Percentiles rank a stretch among this genome's conserved stretches.
Conservation (phyloP, 2,888 invertebrate genomes). For the Philopedon plagiatum region DNA sequence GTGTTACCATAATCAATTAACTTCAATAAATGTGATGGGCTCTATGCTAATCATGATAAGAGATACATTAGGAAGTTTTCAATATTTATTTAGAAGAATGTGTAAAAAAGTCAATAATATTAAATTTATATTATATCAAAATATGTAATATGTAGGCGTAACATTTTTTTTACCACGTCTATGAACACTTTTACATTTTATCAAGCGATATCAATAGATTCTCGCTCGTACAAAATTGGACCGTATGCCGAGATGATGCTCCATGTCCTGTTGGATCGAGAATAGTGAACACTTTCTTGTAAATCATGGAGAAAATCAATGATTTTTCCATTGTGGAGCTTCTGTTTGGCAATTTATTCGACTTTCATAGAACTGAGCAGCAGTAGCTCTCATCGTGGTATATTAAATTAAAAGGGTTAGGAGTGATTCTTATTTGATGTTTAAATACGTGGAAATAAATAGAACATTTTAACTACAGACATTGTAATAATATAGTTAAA, state of each 20-base stretch:
- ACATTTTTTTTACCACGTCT: conserved; percentile 12
- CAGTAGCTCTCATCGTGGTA: background rate
- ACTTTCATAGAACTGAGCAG: background rate
- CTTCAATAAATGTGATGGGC: too few species aligned
- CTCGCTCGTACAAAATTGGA: conserved; percentile 15
- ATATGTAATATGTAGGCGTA: too few species aligned
- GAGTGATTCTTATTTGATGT: too few species aligned
- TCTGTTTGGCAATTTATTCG: conserved; percentile 19
- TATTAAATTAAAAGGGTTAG: background rate
- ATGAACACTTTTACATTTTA: conserved; percentile 12
- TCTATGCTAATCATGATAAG: too few species aligned
- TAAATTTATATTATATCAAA: too few species aligned
- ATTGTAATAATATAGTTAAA: too few species aligned
- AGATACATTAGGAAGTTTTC: too few species aligned
- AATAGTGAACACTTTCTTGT: conserved; percentile 65
- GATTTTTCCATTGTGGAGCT: conserved; percentile 39
- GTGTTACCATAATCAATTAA: too few species aligned
- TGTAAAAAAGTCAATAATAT: too few species aligned
- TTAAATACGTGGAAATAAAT: too few species aligned
- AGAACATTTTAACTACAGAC: too few species aligned
- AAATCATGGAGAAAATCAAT: conserved; percentile 60
- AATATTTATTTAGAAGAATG: too few species aligned
- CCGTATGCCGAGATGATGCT: conserved; percentile 18
- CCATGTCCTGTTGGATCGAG: conserved; percentile 56
- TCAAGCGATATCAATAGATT: conserved; percentile 14